Evolutionary conservation across 1,140 invertebrate genomes (phyloP).

Genomic region (Cydia fagiglandana): DNA sequence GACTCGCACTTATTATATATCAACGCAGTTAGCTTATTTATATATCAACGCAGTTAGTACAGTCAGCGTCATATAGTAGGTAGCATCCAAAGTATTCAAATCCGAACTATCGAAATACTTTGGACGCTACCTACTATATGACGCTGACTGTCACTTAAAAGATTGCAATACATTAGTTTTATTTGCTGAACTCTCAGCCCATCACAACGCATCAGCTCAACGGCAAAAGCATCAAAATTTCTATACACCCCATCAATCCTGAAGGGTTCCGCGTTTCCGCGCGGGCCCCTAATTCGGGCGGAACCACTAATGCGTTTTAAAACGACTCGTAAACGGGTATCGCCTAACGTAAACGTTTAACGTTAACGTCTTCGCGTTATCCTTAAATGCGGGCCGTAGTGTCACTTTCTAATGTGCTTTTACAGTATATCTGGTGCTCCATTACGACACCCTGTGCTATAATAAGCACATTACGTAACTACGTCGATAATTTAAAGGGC

Average conservation of each 20-base stretch:
- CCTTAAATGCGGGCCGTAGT: not conserved
- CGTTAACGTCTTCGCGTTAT: slow-evolving; percentile 8
- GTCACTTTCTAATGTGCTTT: not conserved
- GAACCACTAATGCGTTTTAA: slow-evolving; percentile 13
- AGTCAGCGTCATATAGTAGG: too few relatives aligned
- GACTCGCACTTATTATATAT: too few relatives aligned
- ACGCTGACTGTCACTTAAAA: too few relatives aligned
- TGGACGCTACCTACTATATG: too few relatives aligned
- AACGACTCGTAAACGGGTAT: slow-evolving; percentile 4
- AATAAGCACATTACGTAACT: too few relatives aligned
- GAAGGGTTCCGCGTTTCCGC: not conserved
- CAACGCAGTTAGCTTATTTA: too few relatives aligned
- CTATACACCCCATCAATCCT: not conserved
- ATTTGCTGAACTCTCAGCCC: not conserved
- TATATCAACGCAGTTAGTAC: too few relatives aligned
- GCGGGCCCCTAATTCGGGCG: not conserved
- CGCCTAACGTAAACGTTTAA: not conserved
- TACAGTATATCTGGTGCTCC: too few relatives aligned
- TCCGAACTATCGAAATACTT: too few relatives aligned
- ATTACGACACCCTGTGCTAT: too few relatives aligned
- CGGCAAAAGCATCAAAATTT: not conserved
- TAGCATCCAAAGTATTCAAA: too few relatives aligned
- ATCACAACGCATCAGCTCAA: not conserved
- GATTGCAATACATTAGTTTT: not conserved
- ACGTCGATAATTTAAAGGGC: too few relatives aligned